Evolutionary conservation across 2,888 invertebrate species (phyloP), one percentile per base, ranked within the genome.

Genomic region (Epistrophe grossulariae): DNA sequence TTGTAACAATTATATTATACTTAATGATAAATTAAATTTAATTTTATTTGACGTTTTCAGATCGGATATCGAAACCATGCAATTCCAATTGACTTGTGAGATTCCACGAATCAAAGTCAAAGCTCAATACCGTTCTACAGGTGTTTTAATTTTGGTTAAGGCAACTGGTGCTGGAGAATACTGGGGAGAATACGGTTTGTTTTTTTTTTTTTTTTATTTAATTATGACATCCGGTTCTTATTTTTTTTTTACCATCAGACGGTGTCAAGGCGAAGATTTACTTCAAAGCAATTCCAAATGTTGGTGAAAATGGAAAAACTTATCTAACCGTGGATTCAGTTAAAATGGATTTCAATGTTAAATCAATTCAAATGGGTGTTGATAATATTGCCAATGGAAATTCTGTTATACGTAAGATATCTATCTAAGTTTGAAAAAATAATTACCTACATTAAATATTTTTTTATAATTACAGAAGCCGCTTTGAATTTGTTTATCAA

Each of bases 161-260:
- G 97, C 97, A 9, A 96, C 97, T 0, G 97, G 97, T 5, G 96
- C 97, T 68, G 97, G 97, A 5, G 97, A 97, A 91, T 97, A 97
- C 92, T 97, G 97, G 97, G 97, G 97, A 78, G 97, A 97, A 93
- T 97, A 97, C 90, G 96, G 97, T 97, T 91, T 93, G 91, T 89
- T 66, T 35, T 1, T 31, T 40, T 11, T 62, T 31, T 50, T 17
- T 43, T 19, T 38, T 13, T 19, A 8, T 24, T 31, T 7, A 31
- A 31, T 28, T 68, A 31, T 28, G 5, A 28, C 11, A 15, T 48
- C 68, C 64, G 64, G 48, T 59, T 59, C 11, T 45, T 35, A 60
- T 66, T 17, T 55, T 38, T 59, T 73, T 9, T 76, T 35, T 45
- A 59, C 92, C 92, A 0, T 1, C 93, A 97, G 97, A 97, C 91